These are phyloP conservation scores for Trigoniulus corallinus DNA, from an alignment of 1,140 invertebrate genomes.

Conservation along the genomic window DNA sequence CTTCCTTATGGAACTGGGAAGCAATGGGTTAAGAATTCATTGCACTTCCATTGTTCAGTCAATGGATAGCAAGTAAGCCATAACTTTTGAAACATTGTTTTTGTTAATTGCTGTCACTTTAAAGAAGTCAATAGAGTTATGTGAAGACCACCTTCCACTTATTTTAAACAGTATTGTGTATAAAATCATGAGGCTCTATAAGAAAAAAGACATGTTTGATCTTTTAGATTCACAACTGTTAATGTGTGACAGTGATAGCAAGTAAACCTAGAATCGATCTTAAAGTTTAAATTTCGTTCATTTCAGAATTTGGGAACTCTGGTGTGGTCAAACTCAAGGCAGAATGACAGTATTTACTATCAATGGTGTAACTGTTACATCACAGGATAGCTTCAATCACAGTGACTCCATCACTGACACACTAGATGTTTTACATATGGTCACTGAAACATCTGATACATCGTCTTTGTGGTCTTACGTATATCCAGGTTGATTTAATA, in stretches of 20 bases:
- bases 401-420: slow-evolving; percentile 36
- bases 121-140: too few species aligned
- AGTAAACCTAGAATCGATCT: background rate
- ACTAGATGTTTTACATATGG: slow-evolving; percentile 42
- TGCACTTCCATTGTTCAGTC: slow-evolving; percentile 17
- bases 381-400: slow-evolving; percentile 41
- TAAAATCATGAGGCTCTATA: too few species aligned
- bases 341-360: slow-evolving; percentile 49
- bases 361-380: slow-evolving; percentile 37
- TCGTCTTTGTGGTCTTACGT: slow-evolving; percentile 55
- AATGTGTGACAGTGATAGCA: too few species aligned
- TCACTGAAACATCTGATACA: slow-evolving; percentile 19
- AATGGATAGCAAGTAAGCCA: background rate
- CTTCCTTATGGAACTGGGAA: slow-evolving; percentile 53
- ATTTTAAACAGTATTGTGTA: too few species aligned
- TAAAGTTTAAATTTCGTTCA: background rate
- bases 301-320: slow-evolving; percentile 40
- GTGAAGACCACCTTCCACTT: too few species aligned
- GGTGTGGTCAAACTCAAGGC: slow-evolving; percentile 58
- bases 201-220: background rate
- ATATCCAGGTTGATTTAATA: slow-evolving; percentile 32
- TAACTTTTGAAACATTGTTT: too few species aligned
- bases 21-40: slow-evolving; percentile 26
- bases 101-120: too few species aligned
- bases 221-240: background rate